Evolutionary conservation across 2,888 invertebrate genomes (phyloP).

Genomic region (Nycteola revayana): DNA sequence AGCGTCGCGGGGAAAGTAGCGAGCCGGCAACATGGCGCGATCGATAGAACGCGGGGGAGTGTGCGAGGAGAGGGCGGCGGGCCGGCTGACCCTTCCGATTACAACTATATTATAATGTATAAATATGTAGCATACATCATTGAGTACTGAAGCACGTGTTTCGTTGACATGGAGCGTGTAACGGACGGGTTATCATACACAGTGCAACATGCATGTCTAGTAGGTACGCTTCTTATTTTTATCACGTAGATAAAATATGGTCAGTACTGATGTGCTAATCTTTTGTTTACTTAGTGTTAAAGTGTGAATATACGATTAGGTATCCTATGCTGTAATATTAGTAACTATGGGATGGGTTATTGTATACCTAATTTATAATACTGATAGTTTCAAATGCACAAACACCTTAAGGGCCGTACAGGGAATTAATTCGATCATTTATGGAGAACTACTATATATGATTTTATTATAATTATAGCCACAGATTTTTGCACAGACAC

Average conservation of each 20-base stretch:
- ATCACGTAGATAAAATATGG: constrained; percentile 2
- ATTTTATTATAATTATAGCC: too few species aligned
- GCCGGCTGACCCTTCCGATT: constrained; percentile 52
- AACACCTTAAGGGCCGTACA: too few species aligned
- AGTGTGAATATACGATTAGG: too few species aligned
- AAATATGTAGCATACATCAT: constrained; percentile 27
- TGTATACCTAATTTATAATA: too few species aligned
- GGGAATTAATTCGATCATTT: too few species aligned
- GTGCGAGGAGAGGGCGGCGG: constrained; percentile 27
- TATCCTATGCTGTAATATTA: too few species aligned
- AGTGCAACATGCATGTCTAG: constrained; percentile 9
- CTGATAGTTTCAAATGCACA: too few species aligned
- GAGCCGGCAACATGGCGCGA: constrained; percentile 57
- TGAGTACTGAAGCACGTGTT: constrained; percentile 32
- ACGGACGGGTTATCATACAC: constrained; percentile 24
- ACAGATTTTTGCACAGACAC: too few species aligned
- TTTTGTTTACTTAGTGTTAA: too few species aligned
- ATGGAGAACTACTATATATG: too few species aligned
- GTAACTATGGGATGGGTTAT: too few species aligned
- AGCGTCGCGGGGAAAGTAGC: constrained; percentile 65
- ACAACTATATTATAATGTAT: constrained; percentile 22
- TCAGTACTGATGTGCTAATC: too few species aligned
- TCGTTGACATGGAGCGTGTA: constrained; percentile 28
- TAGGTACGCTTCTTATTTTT: constrained; percentile 6
- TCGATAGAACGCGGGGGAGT: constrained; percentile 44